Evolutionary conservation across 1,140 invertebrate genomes (phyloP), one percentile per base, ranked within the genome.

Genomic region (Hycleus cichorii): DNA sequence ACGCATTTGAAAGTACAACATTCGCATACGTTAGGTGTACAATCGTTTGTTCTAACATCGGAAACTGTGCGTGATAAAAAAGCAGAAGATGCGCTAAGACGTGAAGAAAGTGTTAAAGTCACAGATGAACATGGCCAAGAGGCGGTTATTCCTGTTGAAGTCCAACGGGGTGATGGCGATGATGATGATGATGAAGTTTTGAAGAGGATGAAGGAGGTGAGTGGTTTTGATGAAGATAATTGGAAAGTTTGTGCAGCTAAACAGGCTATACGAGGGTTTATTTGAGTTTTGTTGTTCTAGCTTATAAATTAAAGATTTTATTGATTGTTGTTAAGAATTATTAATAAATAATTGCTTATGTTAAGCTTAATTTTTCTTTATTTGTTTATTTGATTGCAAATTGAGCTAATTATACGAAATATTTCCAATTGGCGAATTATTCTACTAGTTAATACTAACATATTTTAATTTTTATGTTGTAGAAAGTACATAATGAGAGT

Each of bases 1-100:
- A 81, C 78, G 32, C 78, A 78, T 48, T 62, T 81, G 7, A 74
- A 77, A 43, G 76, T 82, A 0, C 78, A 79, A 1, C 80, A 81
- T 46, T 73, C 77, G 45, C 76, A 77, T 55, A 75, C 71, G 45
- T 69, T 80, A 24, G 78, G 73, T 2, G 73, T 81, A 8, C 69
- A 76, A 9, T 81, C 80, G 9, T 81, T 77, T 60, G 76, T 80
- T 25, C 55, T 80, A 9, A 75, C 75, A 24, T 75, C 80, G 1
- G 80, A 80, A 57, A 77, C 73, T 0, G 62, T 77, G 1, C 62
- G 64, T 24, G 75, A 78, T 42, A 72, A 74, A 59, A 70, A 69
- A 2, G 67, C 72, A 2, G 68, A 74, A 39, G 58, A 69, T 3
- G 64, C 69, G 46, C 39, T 60, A 8, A 8, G 18, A 12, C 63